A percentile compares a stretch with the other conserved stretches of the same genome.
phyloP scores from a whole-genome alignment of 2,113 vertebrate genomes.

The Sminthopsis crassicaudata region DNA sequence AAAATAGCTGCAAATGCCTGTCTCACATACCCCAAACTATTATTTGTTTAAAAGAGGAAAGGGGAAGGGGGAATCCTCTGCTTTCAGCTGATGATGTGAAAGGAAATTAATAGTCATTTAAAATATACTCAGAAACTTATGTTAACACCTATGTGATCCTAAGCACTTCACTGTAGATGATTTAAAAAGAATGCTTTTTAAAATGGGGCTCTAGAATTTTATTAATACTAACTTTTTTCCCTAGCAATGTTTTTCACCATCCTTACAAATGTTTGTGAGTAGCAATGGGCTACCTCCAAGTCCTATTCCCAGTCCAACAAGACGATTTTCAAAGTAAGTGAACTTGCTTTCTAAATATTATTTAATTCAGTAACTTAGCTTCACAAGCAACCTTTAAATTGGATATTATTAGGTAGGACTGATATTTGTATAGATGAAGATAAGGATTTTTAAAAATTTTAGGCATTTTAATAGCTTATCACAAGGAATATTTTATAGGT shows the following conservation, averaged over 20 bases:
- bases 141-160: conserved; percentile 22
- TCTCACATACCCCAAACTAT: conserved; percentile 13
- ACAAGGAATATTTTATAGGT: no score
- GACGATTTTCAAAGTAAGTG: conserved; percentile 90
- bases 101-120: conserved; percentile 40
- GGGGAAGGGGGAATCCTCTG: neutral
- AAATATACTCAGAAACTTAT: conserved; percentile 12
- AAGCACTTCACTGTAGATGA: conserved; percentile 36
- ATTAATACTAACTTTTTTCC: conserved; percentile 58
- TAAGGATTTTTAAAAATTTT: neutral
- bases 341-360: conserved; percentile 35
- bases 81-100: conserved; percentile 11
- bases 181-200: conserved; percentile 59
- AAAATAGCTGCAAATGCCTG: neutral
- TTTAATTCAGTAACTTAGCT: conserved; percentile 15
- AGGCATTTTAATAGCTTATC: neutral
- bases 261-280: conserved; percentile 96
- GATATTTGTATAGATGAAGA: neutral
- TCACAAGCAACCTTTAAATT: conserved; percentile 30
- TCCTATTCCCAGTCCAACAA: conserved; percentile 90
- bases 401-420: neutral
- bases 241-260: conserved; percentile 96
- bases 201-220: conserved; percentile 31
- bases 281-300: conserved; percentile 95
- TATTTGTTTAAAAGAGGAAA: neutral